These are phyloP conservation scores for Pangasius djambal DNA, from an alignment of 2,797 vertebrate species.

Conservation along the genomic window DNA sequence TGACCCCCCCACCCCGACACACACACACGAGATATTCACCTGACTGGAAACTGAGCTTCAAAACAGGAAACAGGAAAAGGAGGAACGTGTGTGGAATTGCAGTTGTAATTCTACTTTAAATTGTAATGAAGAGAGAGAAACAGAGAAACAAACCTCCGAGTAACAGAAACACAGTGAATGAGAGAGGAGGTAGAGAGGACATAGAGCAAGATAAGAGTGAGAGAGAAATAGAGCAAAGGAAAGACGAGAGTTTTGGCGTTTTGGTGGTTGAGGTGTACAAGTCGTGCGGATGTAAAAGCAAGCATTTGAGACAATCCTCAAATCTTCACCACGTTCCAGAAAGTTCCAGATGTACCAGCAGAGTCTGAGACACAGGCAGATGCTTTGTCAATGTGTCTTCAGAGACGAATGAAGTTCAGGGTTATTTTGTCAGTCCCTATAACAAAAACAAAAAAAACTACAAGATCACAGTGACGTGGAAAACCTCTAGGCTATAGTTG, in stretches of 20 bases:
- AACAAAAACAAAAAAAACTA: too few relatives aligned
- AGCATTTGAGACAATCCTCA: background rate
- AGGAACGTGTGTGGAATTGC: conserved; percentile 24
- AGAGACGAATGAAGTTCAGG: background rate
- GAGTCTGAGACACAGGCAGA: background rate
- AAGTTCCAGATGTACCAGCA: background rate
- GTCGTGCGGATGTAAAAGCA: background rate
- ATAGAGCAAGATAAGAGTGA: background rate
- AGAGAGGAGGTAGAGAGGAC: background rate
- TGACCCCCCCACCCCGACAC: background rate
- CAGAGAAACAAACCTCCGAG: background rate
- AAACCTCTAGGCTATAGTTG: too few relatives aligned
- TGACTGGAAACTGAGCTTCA: conserved; percentile 30
- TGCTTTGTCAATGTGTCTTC: background rate
- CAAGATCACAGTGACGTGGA: too few relatives aligned
- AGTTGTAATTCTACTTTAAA: background rate
- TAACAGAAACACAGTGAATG: too few relatives aligned
- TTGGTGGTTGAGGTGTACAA: background rate
- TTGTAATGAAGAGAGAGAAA: background rate
- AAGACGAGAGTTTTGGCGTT: background rate
- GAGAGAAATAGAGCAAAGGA: background rate
- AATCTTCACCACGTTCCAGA: background rate
- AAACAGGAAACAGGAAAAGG: conserved; percentile 53
- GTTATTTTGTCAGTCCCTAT: background rate
- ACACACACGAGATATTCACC: conserved; percentile 14